A percentile compares a stretch with the other conserved stretches of the same genome.
These are phyloP conservation scores for Nezara viridula DNA, from an alignment of 2,888 invertebrate genomes.

Conservation along the genomic window DNA sequence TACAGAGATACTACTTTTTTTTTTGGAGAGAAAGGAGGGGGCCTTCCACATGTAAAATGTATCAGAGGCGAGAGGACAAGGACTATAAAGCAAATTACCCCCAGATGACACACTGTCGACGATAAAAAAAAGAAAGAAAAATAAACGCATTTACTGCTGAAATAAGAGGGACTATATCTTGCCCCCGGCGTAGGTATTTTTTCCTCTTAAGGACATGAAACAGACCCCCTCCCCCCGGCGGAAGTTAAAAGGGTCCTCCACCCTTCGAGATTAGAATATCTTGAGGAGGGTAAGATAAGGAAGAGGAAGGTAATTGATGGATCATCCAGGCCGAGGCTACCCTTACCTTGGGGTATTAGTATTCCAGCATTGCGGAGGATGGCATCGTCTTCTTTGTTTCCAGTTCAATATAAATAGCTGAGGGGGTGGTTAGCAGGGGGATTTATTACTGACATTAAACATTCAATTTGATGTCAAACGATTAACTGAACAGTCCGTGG, in stretches of 20 bases:
- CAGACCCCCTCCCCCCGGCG: constrained; percentile 38
- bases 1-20: constrained; percentile 2
- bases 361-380: neutral
- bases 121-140: constrained; percentile 31
- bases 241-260: constrained; percentile 56
- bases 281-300: constrained; percentile 53
- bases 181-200: constrained; percentile 48
- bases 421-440: accelerated
- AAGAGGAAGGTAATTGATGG: constrained; percentile 56
- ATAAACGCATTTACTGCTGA: constrained; percentile 46
- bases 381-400: neutral
- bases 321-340: constrained; percentile 44
- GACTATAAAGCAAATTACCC: constrained; percentile 48
- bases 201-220: constrained; percentile 43
- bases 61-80: constrained; percentile 49
- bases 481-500: too few relatives aligned
- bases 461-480: too few relatives aligned
- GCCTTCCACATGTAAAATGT: constrained; percentile 43
- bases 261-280: constrained; percentile 55
- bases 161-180: constrained; percentile 47
- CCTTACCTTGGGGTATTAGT: constrained; percentile 45
- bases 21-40: neutral
- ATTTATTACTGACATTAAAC: too few relatives aligned
- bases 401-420: neutral
- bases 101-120: constrained; percentile 25